Base-by-base conservation (phyloP, 1,140 invertebrate species). In the Pteromalus puparum region DNA sequence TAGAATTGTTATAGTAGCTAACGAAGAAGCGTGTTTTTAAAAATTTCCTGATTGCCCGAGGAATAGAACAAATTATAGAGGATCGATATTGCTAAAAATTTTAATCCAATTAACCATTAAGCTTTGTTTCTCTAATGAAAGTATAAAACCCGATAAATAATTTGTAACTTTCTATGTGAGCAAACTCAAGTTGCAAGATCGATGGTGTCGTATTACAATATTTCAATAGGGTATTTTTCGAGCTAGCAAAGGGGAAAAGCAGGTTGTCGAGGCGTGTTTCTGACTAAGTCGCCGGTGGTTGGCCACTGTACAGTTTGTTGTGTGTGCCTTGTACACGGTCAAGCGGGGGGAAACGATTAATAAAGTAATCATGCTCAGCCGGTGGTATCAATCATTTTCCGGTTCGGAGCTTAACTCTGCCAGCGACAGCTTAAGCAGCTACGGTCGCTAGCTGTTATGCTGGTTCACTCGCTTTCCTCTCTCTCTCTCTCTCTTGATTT, bases 321-420 rank as follows among this genome's bases (percentile, higher is more conserved):
- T 48, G 15, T 38, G 15, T 48, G 26, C 21, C 34, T n/a, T 38
- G 21, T 77, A 65, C 42, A 86, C 87, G 89, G 89, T 91, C 90
- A 90, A 89, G 89, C 83, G 88, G 87, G 88, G 87, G 18, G 79
- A 87, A 88, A 86, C 90, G 90, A 91, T 91, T 91, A 91, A 91
- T 91, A 90, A 90, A 90, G 88, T 90, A 90, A 90, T 91, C 90
- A 90, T 89, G 82, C 88, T 88, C 90, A 90, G 90, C 87, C 88
- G 85, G 83, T 86, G 87, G 86, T 89, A 91, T 91, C 90, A 90
- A 91, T 91, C 90, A 91, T 91, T 89, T 88, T 86, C 87, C 88
- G 84, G 85, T 86, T 26, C 28, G 85, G 81, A 88, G 88, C 86
- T 88, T 85, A 87, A 80, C 85, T 86, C 90, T 91, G 90, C 83